Conservation (phyloP, 2,113 vertebrate genomes). For the Ctenodactylus gundi region DNA sequence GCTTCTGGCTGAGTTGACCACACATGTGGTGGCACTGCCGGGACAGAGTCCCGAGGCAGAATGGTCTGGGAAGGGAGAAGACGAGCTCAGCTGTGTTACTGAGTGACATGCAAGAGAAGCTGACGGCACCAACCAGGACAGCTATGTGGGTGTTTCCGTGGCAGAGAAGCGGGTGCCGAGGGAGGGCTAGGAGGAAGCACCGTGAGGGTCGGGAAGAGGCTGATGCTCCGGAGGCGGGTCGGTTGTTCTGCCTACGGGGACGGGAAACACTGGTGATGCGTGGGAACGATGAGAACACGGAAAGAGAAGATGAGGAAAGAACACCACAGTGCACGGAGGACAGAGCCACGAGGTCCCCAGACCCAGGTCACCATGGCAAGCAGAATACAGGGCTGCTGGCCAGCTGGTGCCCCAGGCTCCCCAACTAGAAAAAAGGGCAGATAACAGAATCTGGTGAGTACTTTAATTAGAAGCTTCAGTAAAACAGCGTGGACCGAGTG, state of each 20-base stretch:
- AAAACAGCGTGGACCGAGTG: background rate
- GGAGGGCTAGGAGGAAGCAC: background rate
- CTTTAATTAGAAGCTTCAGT: background rate
- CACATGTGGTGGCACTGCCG: background rate
- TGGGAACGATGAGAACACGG: background rate
- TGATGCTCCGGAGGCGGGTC: background rate
- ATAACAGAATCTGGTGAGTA: background rate
- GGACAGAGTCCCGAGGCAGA: background rate
- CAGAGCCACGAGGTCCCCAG: background rate
- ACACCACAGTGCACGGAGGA: too few species aligned
- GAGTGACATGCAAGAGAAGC: background rate
- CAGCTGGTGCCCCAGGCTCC: background rate
- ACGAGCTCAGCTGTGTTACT: background rate
- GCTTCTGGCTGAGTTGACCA: background rate
- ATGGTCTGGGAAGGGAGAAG: background rate
- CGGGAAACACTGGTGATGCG: background rate
- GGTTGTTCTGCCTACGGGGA: background rate
- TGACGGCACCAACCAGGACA: background rate
- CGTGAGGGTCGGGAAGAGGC: background rate
- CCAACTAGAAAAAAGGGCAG: background rate
- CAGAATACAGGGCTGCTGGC: background rate
- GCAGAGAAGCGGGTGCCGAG: background rate
- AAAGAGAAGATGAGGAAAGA: background rate
- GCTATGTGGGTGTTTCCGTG: background rate
- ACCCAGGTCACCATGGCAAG: background rate